phyloP scores from a whole-genome alignment of 1,140 invertebrate genomes.

The Halictus rubicundus region DNA sequence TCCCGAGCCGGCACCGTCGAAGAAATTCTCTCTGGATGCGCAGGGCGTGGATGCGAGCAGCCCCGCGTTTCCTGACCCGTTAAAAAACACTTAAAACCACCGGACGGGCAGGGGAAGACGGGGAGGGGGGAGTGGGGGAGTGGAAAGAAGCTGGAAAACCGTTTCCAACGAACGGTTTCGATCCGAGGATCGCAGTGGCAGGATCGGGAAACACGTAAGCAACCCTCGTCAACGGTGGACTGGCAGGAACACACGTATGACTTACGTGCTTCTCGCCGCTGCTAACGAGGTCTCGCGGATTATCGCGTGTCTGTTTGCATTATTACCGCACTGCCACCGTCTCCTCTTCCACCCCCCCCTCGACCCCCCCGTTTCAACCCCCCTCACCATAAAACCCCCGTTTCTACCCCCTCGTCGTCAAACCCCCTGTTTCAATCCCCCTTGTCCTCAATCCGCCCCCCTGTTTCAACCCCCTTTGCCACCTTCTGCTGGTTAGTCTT shows the following conservation, averaged over 20 bases:
- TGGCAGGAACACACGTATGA: slow-evolving; percentile 56
- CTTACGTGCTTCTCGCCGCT: slow-evolving; percentile 47
- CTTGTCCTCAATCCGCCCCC: no score
- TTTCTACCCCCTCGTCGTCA: no score
- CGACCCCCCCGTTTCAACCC: no score
- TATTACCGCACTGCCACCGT: slow-evolving; percentile 57
- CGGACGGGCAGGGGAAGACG: no score
- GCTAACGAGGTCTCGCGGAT: slow-evolving; percentile 65
- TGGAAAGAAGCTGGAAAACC: no score
- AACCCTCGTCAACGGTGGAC: slow-evolving; percentile 54
- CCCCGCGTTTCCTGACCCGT: slow-evolving; percentile 1
- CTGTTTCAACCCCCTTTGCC: no score
- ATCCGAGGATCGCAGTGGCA: not conserved
- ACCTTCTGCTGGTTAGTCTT: slow-evolving; percentile 14
- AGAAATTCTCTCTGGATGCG: not conserved
- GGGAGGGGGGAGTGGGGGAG: no score
- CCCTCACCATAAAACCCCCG: no score
- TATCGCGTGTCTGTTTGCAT: slow-evolving; percentile 75
- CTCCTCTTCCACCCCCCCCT: slow-evolving; percentile 5
- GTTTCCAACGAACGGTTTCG: not conserved
- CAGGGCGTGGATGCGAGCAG: not conserved
- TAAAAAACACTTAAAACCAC: slow-evolving; percentile 19
- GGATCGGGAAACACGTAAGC: slow-evolving; percentile 44
- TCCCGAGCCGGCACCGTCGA: not conserved
- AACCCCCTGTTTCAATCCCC: no score